These are phyloP conservation scores for Myrmecophaga tridactyla DNA, from an alignment of 2,113 vertebrate genomes.

Conservation along the genomic window DNA sequence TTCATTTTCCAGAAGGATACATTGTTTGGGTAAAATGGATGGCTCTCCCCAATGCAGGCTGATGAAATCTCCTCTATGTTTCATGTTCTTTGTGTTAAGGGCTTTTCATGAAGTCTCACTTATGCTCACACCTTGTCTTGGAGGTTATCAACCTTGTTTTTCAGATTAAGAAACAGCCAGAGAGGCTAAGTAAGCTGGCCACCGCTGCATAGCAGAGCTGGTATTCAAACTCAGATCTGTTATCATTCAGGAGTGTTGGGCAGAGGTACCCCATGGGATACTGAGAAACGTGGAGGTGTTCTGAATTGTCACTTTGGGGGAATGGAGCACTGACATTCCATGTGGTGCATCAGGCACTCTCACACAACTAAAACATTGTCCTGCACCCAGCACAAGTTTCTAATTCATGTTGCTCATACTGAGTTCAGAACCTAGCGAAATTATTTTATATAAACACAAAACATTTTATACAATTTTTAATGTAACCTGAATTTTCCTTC, in stretches of 20 bases:
- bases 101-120: not conserved
- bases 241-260: not conserved
- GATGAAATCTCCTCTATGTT: not conserved
- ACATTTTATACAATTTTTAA: not conserved
- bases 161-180: not conserved
- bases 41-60: not conserved
- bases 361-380: not conserved
- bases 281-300: not conserved
- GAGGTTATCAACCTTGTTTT: not conserved
- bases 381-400: not conserved
- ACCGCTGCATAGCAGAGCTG: not conserved
- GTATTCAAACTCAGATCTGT: not conserved
- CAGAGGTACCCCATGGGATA: not conserved
- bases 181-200: not conserved
- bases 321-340: not conserved
- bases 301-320: not conserved
- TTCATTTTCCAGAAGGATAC: not conserved
- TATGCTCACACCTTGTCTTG: not conserved
- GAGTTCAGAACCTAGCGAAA: not conserved
- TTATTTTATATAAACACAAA: not conserved
- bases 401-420: not conserved
- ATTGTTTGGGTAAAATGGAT: not conserved
- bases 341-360: too few species aligned
- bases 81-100: not conserved
- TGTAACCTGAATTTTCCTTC: not conserved